A percentile compares a stretch with the other conserved stretches of the same genome.
phyloP scores from a whole-genome alignment of 2,797 vertebrate species.

The Acrocephalus scirpaceus region DNA sequence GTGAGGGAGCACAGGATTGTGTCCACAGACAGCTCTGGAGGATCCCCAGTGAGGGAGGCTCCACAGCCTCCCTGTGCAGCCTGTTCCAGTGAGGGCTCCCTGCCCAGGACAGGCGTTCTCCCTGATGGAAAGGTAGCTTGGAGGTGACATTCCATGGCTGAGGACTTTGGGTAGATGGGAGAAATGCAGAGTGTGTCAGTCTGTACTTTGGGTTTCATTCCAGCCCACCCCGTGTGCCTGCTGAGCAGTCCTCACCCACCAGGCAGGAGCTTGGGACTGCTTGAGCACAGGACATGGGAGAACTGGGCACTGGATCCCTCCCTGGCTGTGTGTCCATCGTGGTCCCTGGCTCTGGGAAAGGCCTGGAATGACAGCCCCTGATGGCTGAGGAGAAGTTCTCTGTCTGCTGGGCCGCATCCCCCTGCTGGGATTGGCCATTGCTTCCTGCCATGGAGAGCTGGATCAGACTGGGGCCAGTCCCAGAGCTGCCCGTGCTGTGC shows the following conservation, averaged over 20 bases:
- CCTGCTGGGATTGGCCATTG: background rate
- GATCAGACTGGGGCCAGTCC: accelerated
- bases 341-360: background rate
- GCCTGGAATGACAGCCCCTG: background rate
- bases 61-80: background rate
- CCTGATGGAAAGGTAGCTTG: background rate
- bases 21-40: background rate
- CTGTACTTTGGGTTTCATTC: background rate
- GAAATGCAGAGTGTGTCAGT: background rate
- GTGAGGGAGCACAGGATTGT: background rate
- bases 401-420: background rate
- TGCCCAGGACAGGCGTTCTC: background rate
- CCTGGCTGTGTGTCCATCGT: background rate
- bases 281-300: background rate
- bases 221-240: background rate
- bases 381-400: background rate
- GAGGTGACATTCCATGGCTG: background rate
- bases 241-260: background rate
- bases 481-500: background rate
- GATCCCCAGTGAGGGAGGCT: background rate
- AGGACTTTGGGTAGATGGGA: background rate
- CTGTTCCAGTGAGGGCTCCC: background rate
- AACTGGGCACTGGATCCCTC: accelerated
- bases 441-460: background rate
- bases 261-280: background rate